These are phyloP conservation scores for Semotilus atromaculatus DNA, from an alignment of 2,797 vertebrate species.

Conservation along the genomic window DNA sequence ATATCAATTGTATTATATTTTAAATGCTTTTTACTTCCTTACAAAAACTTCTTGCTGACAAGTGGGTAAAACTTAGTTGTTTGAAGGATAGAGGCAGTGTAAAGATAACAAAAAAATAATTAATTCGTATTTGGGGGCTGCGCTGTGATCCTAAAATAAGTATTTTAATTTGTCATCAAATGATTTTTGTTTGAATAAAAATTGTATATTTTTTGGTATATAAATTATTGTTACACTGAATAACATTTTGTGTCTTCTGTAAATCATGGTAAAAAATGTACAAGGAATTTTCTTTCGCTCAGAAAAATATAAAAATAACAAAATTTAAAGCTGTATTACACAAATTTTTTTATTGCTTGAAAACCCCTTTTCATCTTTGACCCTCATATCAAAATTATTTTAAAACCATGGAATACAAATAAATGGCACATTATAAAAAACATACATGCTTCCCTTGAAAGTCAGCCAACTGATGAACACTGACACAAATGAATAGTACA, in stretches of 20 bases:
- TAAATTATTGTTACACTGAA: neutral
- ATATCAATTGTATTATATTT: neutral
- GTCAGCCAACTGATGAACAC: constrained; percentile 64
- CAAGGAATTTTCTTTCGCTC: neutral
- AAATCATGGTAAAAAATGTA: neutral
- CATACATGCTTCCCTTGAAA: neutral
- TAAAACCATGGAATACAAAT: constrained; percentile 55
- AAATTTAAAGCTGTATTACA: neutral
- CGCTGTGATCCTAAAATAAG: neutral
- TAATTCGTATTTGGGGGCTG: neutral
- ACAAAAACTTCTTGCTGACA: too few species aligned
- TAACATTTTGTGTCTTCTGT: neutral
- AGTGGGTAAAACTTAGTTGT: too few species aligned
- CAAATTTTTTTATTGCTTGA: neutral
- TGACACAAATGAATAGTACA: constrained; percentile 65
- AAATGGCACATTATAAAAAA: constrained; percentile 49
- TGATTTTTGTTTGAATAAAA: neutral
- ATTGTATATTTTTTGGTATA: neutral
- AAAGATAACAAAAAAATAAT: too few species aligned
- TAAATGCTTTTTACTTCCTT: neutral
- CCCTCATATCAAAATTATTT: constrained; percentile 57
- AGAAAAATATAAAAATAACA: neutral
- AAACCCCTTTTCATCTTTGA: neutral
- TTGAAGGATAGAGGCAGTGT: too few species aligned
- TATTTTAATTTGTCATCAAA: neutral